Base-by-base conservation (phyloP, 2,888 invertebrate genomes). In the Colostygia pectinataria region DNA sequence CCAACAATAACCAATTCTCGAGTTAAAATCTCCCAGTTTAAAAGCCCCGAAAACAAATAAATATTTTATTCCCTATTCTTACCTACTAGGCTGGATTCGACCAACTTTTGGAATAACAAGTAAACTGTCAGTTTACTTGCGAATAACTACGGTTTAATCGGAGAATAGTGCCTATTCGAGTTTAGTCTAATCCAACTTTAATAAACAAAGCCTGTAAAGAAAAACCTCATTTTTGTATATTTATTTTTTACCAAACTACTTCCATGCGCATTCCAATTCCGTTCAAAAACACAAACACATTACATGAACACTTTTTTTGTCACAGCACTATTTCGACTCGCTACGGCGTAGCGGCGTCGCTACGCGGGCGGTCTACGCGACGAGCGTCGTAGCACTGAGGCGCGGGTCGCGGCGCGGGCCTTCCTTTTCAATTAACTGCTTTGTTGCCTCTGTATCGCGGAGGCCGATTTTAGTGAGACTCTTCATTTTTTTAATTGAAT, bases 371-470 rank as follows among this genome's bases (percentile, higher is more conserved):
- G 66, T 67, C 85, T 80, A 85, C 86, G 80, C 87, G 85, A 67
- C 81, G 83, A 68, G 71, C 76, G 68, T 66, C 84, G 87, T 83
- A 86, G 86, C 80, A 89, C 89, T 90, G 87, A 70, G 84, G 81
- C 74, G 71, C 67, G 74, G 70, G 66, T 70, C 63, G 60, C 53
- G 43, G 15, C 12, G 25, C 33, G 59, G 39, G 15, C 37, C 37
- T 41, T 45, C 41, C 28, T 45, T 84, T 83, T 82, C 85, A 86
- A 87, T 88, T 83, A 87, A 83, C 81, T 83, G 83, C 78, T 82
- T 83, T 87, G 85, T 81, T 83, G 83, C 80, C 63, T 77, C 71
- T 67, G 65, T 28, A 38, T 33, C 74, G 71, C 74, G 71, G 78
- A 67, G 69, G 68, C 62, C 59, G 64, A 61, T 64, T 67, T 63